Percentiles rank a stretch among this genome's conserved stretches.
phyloP scores from a whole-genome alignment of 2,797 vertebrate species.

The Capromys pilorides region DNA sequence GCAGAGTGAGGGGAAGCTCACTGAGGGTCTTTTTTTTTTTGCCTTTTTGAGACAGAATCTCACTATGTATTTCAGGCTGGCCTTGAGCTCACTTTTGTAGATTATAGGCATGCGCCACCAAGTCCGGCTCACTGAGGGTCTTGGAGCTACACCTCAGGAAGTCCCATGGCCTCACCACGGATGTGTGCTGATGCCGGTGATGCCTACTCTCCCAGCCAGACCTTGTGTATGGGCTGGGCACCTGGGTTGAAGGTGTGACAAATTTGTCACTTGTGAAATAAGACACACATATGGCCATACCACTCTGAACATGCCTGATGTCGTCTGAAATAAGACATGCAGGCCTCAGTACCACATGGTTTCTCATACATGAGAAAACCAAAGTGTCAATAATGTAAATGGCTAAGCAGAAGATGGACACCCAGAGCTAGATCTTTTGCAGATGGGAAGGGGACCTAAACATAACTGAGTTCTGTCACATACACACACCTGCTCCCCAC shows the following conservation, averaged over 20 bases:
- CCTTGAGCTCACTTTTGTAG: too few relatives aligned
- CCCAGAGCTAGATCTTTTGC: neutral
- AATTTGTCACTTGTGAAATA: neutral
- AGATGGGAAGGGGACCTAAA: neutral
- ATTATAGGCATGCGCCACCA: too few relatives aligned
- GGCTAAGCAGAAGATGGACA: neutral
- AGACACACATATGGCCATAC: neutral
- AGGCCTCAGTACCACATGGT: neutral
- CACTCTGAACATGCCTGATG: too few relatives aligned
- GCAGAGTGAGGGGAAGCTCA: neutral
- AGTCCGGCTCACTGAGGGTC: neutral
- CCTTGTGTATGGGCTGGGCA: neutral
- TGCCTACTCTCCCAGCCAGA: neutral
- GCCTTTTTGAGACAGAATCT: too few relatives aligned
- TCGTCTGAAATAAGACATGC: neutral
- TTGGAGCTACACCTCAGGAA: constrained; percentile 37
- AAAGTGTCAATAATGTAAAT: neutral
- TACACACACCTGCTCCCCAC: neutral
- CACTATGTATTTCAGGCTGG: too few relatives aligned
- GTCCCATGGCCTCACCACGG: neutral
- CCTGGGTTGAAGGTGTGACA: neutral
- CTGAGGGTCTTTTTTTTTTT: too few relatives aligned
- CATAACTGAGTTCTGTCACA: neutral
- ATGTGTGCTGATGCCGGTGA: neutral
- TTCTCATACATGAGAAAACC: neutral